Evolutionary conservation across 2,797 vertebrate genomes (phyloP).

Genomic region (Acipenser oxyrinchus): DNA sequence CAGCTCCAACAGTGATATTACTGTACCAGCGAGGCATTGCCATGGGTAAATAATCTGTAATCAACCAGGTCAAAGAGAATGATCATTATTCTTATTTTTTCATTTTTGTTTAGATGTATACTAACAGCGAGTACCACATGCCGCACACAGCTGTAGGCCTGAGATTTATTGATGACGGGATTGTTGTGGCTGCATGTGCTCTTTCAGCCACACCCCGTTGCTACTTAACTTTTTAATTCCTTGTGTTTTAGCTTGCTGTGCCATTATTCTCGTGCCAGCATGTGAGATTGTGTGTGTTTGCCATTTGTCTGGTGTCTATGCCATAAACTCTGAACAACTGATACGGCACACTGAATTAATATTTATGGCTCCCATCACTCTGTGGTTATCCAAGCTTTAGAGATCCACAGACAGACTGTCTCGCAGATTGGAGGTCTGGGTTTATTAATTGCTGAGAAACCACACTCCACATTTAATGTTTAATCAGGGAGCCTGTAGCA

Average conservation of each 20-base stretch:
- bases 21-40: no score
- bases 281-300: constrained; percentile 20
- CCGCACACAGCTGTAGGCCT: no score
- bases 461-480: neutral
- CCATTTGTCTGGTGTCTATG: constrained; percentile 4
- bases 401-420: constrained; percentile 50
- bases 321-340: constrained; percentile 19
- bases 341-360: neutral
- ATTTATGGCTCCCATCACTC: constrained; percentile 24
- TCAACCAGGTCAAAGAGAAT: no score
- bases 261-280: neutral
- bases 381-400: constrained; percentile 47
- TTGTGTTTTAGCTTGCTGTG: neutral
- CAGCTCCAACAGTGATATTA: no score
- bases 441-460: constrained; percentile 45
- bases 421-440: constrained; percentile 40
- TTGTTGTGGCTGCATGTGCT: neutral
- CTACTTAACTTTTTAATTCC: neutral
- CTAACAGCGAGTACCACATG: no score
- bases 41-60: no score
- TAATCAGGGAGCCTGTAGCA: neutral
- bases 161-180: neutral
- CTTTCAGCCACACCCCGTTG: neutral
- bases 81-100: no score
- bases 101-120: no score